Evolutionary conservation across 2,113 vertebrate genomes (phyloP), one percentile per base, ranked within the genome.

Genomic region (Toxotes chatareus): DNA sequence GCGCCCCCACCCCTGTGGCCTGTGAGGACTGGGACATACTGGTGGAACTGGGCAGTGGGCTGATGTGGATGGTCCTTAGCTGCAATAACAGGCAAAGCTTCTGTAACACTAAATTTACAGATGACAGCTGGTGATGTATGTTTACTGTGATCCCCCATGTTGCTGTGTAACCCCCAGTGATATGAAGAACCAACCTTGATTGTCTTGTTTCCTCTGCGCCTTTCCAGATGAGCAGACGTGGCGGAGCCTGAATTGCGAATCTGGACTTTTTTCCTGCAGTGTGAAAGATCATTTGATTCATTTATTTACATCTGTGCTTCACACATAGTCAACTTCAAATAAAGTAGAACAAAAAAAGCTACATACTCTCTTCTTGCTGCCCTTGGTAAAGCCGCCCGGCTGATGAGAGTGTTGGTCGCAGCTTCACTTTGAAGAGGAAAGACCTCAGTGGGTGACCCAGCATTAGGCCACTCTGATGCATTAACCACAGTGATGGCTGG

Each of bases 401-500:
- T 68, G 65, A 53, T 63, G 57, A 49, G 42, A 55, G 36, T 36
- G 36, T 36, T 36, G 36, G 36, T 36, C 4, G 36, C 6, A 36
- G 36, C 36, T 40, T 60, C 9, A 38, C 62, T 38, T 47, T 53
- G 32, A n/a, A n/a, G 51, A 4, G 63, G 16, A 42, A 55, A 83
- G 32, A 34, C 19, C 21, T 46, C 23, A 2, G 17, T 19, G 7
- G n/a, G 16, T 17, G 32, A 67, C 23, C 34, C 67, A 36, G 36
- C 6, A 23, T 77, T 47, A 57, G 82, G 51, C 91, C 89, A 92
- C 17, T 90, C 86, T 14, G 86, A 86, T 34, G 80, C 89, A 61
- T 88, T 62, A 14, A 92, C 91, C 49, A 89, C 12, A 17, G 76
- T 83, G 46, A 91, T 38, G 23, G 75, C 57, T 8, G 83, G 83